Base-by-base conservation (phyloP, 1,140 invertebrate species). In the Penaeus japonicus region DNA sequence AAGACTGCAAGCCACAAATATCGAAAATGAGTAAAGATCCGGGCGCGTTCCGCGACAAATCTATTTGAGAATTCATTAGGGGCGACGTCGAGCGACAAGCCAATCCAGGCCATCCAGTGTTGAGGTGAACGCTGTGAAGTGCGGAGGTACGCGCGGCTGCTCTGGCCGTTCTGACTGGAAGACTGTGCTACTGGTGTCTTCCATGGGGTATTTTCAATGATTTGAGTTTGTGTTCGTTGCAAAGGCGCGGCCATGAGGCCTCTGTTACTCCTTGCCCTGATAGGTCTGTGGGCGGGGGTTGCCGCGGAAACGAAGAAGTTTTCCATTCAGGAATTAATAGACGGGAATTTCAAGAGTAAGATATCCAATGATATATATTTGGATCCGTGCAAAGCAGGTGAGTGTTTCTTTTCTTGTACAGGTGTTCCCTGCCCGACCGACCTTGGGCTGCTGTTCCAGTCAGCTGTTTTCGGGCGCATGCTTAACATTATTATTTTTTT, bases 31-130 rank as follows among this genome's bases (percentile, higher is more conserved):
- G 35, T 39, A 39, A 39, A 39, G 35, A 39, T 39, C 35, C 35
- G 35, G 35, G 3, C 3, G 35, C 35, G 35, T 7, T 2, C 35
- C 35, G 3, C 35, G 75, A 78, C 39, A 78, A 78, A 78, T 78
- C 75, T 47, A 78, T 78, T 78, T 78, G 54, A 30, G 75, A 78
- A 78, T 78, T 78, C 75, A 78, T 78, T 78, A 78, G 75, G 75
- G 47, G 75, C 4, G 75, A 78, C 35, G 75, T 39, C 35, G 35
- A 35, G 75, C 75, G 75, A 78, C 35, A 53, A 78, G 65, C 65
- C 65, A 73, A 73, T 73, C 32, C n/a, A 53, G 35, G 54, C 75
- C 4, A 77, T 17, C 30, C 75, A 78, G 75, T 78, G 75, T 53
- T 78, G 75, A 78, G 75, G 75, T 78, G 39, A 30, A 39, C 75